A percentile compares a stretch with the other conserved stretches of the same genome.
phyloP scores from a whole-genome alignment of 92 coral and sea anemone genomes.

The Umimayanthus chanpuru region DNA sequence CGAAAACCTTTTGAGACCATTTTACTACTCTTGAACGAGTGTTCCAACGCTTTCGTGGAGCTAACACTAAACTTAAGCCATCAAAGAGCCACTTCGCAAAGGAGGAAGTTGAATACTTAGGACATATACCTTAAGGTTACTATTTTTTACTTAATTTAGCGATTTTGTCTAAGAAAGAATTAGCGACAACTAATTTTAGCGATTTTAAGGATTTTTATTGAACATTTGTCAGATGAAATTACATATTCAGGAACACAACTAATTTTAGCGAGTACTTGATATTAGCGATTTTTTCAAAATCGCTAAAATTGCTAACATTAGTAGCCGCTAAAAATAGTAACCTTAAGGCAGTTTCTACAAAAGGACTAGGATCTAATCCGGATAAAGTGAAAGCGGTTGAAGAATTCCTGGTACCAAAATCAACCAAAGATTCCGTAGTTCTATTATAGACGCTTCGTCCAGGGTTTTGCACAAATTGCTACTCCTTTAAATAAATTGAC shows the following conservation, averaged over 20 bases:
- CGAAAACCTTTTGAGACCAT: slow-evolving; percentile 31
- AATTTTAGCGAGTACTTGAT: too few species aligned
- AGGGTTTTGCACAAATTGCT: too few species aligned
- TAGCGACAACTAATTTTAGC: too few species aligned
- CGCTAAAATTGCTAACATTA: too few species aligned
- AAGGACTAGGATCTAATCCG: slow-evolving; percentile 33
- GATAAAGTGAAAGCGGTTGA: slow-evolving; percentile 18
- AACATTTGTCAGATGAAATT: too few species aligned
- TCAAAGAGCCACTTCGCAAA: slow-evolving; percentile 17
- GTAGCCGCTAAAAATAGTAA: too few species aligned
- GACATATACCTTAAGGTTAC: slow-evolving; percentile 13
- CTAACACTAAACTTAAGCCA: slow-evolving; percentile 40
- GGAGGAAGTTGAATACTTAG: slow-evolving; percentile 34
- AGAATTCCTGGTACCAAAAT: slow-evolving; percentile 25
- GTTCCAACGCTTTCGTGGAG: slow-evolving; percentile 7
- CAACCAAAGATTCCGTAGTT: neutral
- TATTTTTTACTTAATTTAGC: too few species aligned
- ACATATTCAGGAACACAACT: too few species aligned
- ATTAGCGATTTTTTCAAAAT: too few species aligned
- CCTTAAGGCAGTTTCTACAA: slow-evolving; percentile 6
- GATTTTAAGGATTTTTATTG: too few species aligned
- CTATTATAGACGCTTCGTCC: too few species aligned
- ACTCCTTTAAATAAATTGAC: neutral
- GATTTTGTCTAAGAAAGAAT: too few species aligned
- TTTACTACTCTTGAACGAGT: neutral